Evolutionary conservation across 2,113 vertebrate species (phyloP).

Genomic region (Saguinus midas): DNA sequence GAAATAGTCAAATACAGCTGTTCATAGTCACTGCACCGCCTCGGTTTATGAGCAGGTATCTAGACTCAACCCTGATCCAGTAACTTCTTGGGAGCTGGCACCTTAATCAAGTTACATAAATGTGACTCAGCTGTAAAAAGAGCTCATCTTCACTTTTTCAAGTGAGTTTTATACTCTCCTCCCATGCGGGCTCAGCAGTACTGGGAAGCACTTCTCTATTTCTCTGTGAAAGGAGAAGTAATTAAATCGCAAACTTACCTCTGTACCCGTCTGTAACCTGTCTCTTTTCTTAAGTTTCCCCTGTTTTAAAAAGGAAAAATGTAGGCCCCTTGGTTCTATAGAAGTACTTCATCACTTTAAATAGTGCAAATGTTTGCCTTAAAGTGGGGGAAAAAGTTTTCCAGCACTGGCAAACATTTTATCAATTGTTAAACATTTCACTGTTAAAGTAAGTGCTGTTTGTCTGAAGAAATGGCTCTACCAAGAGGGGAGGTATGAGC

Average conservation of each 20-base stretch:
- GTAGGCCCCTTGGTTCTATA: neutral
- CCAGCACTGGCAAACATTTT: slow-evolving; percentile 48
- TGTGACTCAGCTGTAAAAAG: slow-evolving; percentile 62
- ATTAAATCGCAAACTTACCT: slow-evolving; percentile 63
- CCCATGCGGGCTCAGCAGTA: slow-evolving; percentile 49
- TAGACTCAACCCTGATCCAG: slow-evolving; percentile 38
- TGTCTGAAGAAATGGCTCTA: slow-evolving; percentile 37
- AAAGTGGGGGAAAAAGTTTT: neutral
- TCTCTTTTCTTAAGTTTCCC: slow-evolving; percentile 44
- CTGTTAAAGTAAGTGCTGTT: slow-evolving; percentile 69
- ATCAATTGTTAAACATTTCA: slow-evolving; percentile 71
- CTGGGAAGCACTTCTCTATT: slow-evolving; percentile 6
- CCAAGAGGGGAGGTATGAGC: slow-evolving; percentile 78
- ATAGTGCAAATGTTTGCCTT: slow-evolving; percentile 65
- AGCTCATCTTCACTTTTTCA: slow-evolving; percentile 62
- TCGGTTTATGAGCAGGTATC: slow-evolving; percentile 76
- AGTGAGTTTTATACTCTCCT: slow-evolving; percentile 63
- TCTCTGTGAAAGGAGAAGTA: neutral
- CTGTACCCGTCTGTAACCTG: neutral
- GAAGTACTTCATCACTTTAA: slow-evolving; percentile 40
- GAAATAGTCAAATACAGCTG: slow-evolving; percentile 78
- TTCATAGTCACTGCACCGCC: slow-evolving; percentile 59
- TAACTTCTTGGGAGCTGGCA: slow-evolving; percentile 74
- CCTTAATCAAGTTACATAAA: slow-evolving; percentile 76
- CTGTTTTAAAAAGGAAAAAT: neutral